A percentile compares a stretch with the other conserved stretches of the same genome.
These are phyloP conservation scores for Drosophila histrio DNA, from an alignment of 2,888 invertebrate genomes.

Conservation along the genomic window DNA sequence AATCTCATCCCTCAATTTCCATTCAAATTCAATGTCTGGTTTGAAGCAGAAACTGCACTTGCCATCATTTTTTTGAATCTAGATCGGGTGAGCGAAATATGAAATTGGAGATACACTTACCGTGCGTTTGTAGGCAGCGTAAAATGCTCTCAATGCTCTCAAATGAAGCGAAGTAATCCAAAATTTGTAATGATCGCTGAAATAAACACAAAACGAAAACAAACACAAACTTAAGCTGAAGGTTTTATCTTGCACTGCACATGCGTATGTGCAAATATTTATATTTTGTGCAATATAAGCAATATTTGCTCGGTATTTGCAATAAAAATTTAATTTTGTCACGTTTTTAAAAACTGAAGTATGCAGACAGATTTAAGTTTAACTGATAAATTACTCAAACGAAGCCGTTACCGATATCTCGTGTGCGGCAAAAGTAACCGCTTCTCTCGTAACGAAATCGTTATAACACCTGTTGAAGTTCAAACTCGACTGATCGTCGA, in stretches of 20 bases:
- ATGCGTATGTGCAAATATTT: conserved; percentile 18
- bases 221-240: conserved; percentile 55
- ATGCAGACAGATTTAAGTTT: conserved; percentile 11
- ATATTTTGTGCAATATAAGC: conserved; percentile 5
- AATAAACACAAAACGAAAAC: conserved; percentile 71
- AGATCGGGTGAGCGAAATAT: neutral
- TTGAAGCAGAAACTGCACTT: conserved; percentile 61
- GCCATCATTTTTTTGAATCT: conserved; percentile 34
- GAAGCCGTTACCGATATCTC: conserved; percentile 56
- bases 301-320: conserved; percentile 27
- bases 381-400: conserved; percentile 20
- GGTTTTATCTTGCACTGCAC: conserved; percentile 42
- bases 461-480: conserved; percentile 77
- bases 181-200: conserved; percentile 62
- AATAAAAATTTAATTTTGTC: conserved; percentile 25
- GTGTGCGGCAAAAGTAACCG: conserved; percentile 39
- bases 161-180: conserved; percentile 66
- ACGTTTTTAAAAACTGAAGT: conserved; percentile 23
- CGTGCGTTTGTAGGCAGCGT: conserved; percentile 18
- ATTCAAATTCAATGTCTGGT: conserved; percentile 62
- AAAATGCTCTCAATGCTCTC: conserved; percentile 47
- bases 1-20: conserved; percentile 67
- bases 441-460: conserved; percentile 43
- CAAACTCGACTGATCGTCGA: conserved; percentile 63
- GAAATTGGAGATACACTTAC: conserved; percentile 30